Base-by-base conservation (phyloP, 2,888 invertebrate genomes). In the Phortica okadai region DNA sequence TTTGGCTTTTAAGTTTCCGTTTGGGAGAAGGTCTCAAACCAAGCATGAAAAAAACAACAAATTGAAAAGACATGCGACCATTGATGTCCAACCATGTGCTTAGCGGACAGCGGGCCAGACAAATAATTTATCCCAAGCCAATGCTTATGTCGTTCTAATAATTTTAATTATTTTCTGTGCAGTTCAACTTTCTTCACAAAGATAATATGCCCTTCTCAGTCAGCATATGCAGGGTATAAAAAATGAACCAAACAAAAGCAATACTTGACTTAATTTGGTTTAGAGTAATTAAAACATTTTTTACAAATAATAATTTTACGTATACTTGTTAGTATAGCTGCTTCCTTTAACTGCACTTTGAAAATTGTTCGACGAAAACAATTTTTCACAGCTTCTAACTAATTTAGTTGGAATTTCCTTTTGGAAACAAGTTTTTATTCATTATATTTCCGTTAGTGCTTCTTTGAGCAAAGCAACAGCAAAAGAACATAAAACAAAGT, bases 371-470 rank as follows among this genome's bases (percentile, higher is more conserved):
- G 6, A 62, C 33, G 33, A 50, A 50, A 62, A 56, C n/a, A 72
- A 56, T 56, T 56, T 72, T 72, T 72, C 56, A 72, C 70, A 72
- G 70, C 54, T 72, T 21, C 54, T 72, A 72, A 72, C 70, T 72
- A 72, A 72, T 72, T 72, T 72, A 72, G 70, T 56, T 72, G 70
- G 70, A 72, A 72, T 72, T 72, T 72, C 70, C 70, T 72, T 72
- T 72, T 72, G 11, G 54, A 56, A 72, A 72, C 80, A 87, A 86
- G 85, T 86, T 86, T 86, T 81, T 87, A 81, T 88, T 86, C 82
- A 88, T 88, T 88, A 84, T 88, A 88, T 83, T 88, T 86, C 85
- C 85, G 85, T 56, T 72, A 54, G 54, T 56, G n/a, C 8, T 54
- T 64, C 14, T 33, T 21, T 2, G 41, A 1, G 41, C 33, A 11